Conservation (phyloP, 2,113 vertebrate genomes). For the Rousettus leschenaultii region DNA sequence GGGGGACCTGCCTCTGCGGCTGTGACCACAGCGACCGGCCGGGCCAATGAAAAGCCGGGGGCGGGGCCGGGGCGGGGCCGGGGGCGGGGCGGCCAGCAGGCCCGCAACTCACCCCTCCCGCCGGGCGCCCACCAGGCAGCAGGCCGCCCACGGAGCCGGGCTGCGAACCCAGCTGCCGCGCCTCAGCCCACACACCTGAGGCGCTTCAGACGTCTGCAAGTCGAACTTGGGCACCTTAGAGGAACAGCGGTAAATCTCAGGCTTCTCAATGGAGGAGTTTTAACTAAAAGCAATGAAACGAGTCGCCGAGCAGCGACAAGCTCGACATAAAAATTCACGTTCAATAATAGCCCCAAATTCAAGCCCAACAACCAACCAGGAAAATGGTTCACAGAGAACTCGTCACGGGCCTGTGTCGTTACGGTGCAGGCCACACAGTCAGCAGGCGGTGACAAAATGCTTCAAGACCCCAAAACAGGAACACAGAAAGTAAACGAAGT, state of each 20-base stretch:
- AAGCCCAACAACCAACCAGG: too few species aligned
- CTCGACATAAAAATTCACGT: fast-evolving
- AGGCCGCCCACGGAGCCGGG: too few species aligned
- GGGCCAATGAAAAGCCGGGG: background rate
- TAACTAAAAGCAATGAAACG: background rate
- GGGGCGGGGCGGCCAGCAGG: too few species aligned
- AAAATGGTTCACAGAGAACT: fast-evolving
- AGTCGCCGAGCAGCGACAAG: background rate
- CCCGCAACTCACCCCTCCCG: too few species aligned
- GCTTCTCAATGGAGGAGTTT: background rate
- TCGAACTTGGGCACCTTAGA: background rate
- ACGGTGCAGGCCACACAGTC: fast-evolving
- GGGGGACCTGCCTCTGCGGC: background rate
- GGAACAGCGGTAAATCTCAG: background rate
- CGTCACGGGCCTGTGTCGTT: fast-evolving
- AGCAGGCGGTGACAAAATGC: background rate
- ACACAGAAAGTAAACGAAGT: background rate
- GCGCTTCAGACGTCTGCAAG: background rate
- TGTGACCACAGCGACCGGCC: fast-evolving
- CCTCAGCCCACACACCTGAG: too few species aligned
- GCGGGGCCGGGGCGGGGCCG: too few species aligned
- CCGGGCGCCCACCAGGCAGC: too few species aligned
- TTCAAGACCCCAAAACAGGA: background rate
- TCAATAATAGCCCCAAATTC: too few species aligned
- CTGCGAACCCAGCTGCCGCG: too few species aligned